A percentile compares a stretch with the other conserved stretches of the same genome.
phyloP scores from a whole-genome alignment of 1,140 invertebrate genomes.

The Ceratitis capitata region DNA sequence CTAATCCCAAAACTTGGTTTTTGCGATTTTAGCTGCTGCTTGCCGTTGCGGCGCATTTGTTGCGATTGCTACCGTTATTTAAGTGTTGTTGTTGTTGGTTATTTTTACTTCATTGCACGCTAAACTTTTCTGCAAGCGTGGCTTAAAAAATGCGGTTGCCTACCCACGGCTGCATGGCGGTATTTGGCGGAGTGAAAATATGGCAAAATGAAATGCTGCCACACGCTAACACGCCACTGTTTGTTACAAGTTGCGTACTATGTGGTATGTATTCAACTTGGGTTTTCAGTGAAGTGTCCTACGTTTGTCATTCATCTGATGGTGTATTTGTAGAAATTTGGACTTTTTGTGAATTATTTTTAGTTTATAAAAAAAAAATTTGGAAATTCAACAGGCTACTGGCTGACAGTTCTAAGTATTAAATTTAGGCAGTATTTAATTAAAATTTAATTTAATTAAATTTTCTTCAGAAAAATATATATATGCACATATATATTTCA shows the following conservation, averaged over 20 bases:
- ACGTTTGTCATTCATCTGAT: background rate
- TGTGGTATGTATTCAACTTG: background rate
- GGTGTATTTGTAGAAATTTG: no score
- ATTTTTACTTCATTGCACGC: background rate
- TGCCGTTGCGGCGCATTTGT: background rate
- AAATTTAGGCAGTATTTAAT: no score
- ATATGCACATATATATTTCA: no score
- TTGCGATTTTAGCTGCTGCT: background rate
- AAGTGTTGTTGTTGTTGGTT: background rate
- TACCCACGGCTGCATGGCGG: background rate
- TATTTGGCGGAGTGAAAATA: background rate
- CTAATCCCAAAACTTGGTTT: slow-evolving; percentile 13
- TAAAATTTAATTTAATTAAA: no score
- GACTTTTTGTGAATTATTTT: no score
- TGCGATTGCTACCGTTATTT: background rate
- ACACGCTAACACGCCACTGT: background rate
- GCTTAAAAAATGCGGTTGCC: background rate
- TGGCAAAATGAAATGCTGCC: background rate
- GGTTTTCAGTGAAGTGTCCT: background rate
- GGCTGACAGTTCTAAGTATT: no score
- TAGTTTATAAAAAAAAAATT: no score
- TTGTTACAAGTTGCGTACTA: background rate
- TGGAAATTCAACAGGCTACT: no score
- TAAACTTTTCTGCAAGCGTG: background rate
- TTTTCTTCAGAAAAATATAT: no score